These are phyloP conservation scores for Nyleta sp. DNA, from an alignment of 2,888 invertebrate genomes.

Conservation along the genomic window DNA sequence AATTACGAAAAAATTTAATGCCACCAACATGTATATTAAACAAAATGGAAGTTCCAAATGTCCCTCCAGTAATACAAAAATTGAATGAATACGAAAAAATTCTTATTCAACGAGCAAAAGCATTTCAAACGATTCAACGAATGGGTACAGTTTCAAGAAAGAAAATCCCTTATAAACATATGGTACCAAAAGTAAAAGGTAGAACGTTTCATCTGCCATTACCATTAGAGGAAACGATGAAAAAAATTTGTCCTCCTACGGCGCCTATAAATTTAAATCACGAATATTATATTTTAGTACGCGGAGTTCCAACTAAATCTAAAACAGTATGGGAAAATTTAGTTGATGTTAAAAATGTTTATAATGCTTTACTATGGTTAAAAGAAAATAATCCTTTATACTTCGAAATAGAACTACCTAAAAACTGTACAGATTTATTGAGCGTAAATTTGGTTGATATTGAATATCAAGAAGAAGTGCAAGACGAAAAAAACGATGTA, in stretches of 20 bases:
- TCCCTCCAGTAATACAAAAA: neutral
- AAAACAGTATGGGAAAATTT: constrained; percentile 71
- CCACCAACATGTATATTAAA: constrained; percentile 21
- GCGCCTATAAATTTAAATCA: constrained; percentile 72
- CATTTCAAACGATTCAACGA: constrained; percentile 73
- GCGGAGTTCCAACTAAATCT: constrained; percentile 71
- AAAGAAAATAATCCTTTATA: constrained; percentile 71
- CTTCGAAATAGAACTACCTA: constrained; percentile 59
- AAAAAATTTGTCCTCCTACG: constrained; percentile 70
- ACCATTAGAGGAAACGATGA: constrained; percentile 73
- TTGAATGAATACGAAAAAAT: constrained; percentile 32
- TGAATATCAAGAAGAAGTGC: constrained; percentile 42
- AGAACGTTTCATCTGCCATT: constrained; percentile 75
- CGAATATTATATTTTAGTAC: constrained; percentile 73
- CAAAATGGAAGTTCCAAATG: constrained; percentile 1
- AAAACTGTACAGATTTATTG: constrained; percentile 38
- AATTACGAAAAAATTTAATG: neutral
- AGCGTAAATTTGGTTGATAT: constrained; percentile 17
- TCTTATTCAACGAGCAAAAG: constrained; percentile 74
- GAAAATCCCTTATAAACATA: constrained; percentile 66
- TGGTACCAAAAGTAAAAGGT: constrained; percentile 68
- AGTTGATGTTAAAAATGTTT: constrained; percentile 72
- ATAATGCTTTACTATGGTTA: constrained; percentile 68
- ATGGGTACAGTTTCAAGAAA: constrained; percentile 73
- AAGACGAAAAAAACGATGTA: neutral